A percentile compares a stretch with the other conserved stretches of the same genome.
Conservation (phyloP, 1,140 invertebrate species). For the Neotoxoptera formosana region DNA sequence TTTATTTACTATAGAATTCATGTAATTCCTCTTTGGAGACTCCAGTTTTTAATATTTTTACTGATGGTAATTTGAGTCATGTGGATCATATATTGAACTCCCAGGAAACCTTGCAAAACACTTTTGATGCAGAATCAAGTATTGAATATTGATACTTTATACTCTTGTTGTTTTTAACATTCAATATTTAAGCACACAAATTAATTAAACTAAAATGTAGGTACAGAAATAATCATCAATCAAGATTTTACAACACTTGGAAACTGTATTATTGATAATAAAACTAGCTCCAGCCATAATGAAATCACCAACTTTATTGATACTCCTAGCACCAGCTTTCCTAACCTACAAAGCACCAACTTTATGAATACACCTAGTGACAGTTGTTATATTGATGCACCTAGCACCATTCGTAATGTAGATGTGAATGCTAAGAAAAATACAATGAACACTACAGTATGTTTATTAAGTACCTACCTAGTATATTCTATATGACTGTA, state of each 20-base stretch:
- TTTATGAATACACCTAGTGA: background rate
- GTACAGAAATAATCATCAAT: background rate
- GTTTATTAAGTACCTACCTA: background rate
- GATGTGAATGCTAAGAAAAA: background rate
- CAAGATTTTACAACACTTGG: background rate
- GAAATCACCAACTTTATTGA: background rate
- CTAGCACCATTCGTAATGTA: background rate
- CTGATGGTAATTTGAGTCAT: background rate
- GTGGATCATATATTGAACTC: background rate
- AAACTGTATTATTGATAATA: background rate
- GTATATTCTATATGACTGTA: background rate
- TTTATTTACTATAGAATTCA: background rate
- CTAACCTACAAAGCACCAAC: background rate
- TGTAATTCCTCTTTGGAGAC: background rate
- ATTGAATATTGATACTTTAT: background rate
- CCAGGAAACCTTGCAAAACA: background rate
- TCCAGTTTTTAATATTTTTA: background rate
- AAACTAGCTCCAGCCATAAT: background rate
- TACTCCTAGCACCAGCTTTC: background rate
- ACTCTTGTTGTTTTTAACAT: background rate
- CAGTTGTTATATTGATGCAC: background rate
- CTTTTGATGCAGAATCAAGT: background rate
- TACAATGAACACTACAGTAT: background rate
- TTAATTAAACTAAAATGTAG: background rate
- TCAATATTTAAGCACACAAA: background rate